Evolutionary conservation across 2,888 invertebrate species (phyloP).

Genomic region (Cristatella mucedo): DNA sequence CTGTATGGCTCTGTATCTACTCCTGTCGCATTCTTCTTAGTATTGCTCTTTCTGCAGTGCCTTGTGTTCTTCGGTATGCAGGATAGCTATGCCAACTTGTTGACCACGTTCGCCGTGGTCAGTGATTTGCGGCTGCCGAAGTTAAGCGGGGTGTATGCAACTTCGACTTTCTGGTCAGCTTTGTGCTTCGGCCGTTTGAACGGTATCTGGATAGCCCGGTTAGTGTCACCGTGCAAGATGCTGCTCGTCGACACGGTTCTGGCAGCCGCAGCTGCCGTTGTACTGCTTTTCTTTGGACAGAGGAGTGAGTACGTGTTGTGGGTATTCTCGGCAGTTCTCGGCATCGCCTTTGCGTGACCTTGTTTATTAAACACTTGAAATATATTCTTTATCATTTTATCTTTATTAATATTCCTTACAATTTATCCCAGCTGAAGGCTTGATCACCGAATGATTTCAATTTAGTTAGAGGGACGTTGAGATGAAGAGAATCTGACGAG

Average conservation of each 20-base stretch:
- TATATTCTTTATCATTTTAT: too few relatives aligned
- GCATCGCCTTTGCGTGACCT: constrained; percentile 2
- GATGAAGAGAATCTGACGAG: too few relatives aligned
- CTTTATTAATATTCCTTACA: too few relatives aligned
- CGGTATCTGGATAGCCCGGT: constrained; percentile 4
- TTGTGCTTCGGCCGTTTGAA: constrained; percentile 6
- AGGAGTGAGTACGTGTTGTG: not conserved
- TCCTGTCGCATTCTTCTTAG: too few relatives aligned
- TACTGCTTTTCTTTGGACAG: not conserved
- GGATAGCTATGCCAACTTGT: constrained; percentile 4
- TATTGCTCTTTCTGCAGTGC: constrained; percentile 5
- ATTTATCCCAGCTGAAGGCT: too few relatives aligned
- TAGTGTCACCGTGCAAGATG: not conserved
- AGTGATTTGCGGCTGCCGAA: not conserved
- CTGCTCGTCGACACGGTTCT: not conserved
- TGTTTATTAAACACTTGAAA: too few relatives aligned
- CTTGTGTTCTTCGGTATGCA: constrained; percentile 6
- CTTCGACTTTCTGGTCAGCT: constrained; percentile 5
- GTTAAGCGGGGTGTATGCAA: not conserved
- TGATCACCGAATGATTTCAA: too few relatives aligned
- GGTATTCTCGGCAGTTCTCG: not conserved
- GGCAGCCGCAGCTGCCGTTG: not conserved
- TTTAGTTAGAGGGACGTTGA: too few relatives aligned
- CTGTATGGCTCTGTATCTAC: too few relatives aligned
- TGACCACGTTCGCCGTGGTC: constrained; percentile 5